Percentiles rank a stretch among this genome's conserved stretches.
Conservation (phyloP, 2,888 invertebrate genomes). For the Sialis lutaria region DNA sequence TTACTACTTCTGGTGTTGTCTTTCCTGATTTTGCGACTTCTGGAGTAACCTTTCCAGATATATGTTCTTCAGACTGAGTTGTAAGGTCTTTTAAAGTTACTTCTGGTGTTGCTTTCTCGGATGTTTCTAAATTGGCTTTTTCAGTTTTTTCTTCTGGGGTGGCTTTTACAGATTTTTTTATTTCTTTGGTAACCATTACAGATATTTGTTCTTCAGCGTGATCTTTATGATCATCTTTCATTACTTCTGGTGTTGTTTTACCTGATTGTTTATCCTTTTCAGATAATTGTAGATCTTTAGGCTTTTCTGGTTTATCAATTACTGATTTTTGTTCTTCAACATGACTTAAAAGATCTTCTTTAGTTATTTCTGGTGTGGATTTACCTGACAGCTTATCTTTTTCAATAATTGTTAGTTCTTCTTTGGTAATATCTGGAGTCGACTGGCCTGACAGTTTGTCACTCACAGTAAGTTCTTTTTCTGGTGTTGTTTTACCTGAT, state of each 20-base stretch:
- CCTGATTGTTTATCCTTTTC: conserved; percentile 28
- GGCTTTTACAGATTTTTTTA: neutral
- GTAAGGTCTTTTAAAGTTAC: neutral
- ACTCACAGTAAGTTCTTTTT: neutral
- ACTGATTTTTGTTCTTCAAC: neutral
- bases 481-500: conserved; percentile 33
- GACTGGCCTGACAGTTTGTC: conserved; percentile 1
- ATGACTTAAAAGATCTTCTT: neutral
- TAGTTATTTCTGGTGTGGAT: conserved; percentile 17
- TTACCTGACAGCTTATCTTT: conserved; percentile 28
- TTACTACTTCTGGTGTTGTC: conserved; percentile 17
- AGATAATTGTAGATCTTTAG: conserved; percentile 27
- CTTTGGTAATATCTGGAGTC: conserved; percentile 20
- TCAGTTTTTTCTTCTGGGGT: conserved; percentile 4
- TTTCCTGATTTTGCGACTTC: conserved; percentile 18
- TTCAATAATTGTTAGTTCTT: conserved; percentile 24
- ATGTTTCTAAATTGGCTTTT: conserved; percentile 18
- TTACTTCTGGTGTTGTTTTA: conserved; percentile 21
- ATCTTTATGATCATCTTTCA: neutral
- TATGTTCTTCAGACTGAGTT: conserved; percentile 22
- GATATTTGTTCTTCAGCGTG: neutral
- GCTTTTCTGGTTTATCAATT: conserved; percentile 16
- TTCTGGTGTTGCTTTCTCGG: conserved; percentile 31
- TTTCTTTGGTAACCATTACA: neutral
- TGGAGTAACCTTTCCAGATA: conserved; percentile 18